Percentiles rank a stretch among this genome's conserved stretches.
Evolutionary conservation across 2,888 invertebrate species (phyloP).

Genomic region (Sminthurinus aureus): DNA sequence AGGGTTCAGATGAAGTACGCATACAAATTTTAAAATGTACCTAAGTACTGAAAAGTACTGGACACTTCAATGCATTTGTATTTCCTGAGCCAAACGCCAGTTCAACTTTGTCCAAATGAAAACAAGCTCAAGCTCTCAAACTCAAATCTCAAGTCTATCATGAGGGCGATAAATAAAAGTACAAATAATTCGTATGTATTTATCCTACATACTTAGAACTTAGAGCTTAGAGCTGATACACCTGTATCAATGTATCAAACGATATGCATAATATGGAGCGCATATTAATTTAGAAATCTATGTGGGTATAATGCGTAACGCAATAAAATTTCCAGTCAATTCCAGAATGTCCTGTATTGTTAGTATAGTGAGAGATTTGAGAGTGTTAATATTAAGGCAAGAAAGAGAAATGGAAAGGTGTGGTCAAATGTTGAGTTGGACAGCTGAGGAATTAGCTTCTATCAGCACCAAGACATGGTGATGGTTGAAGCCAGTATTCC

Average conservation of each 20-base stretch:
- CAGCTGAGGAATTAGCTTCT: slow-evolving; percentile 35
- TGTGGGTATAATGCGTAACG: background rate
- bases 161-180: slow-evolving; percentile 16
- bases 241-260: background rate
- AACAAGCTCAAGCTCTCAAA: background rate
- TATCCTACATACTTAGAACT: background rate
- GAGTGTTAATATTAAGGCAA: slow-evolving; percentile 28
- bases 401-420: slow-evolving; percentile 28
- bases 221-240: background rate
- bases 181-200: slow-evolving; percentile 23
- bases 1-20: background rate
- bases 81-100: too few relatives aligned
- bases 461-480: slow-evolving; percentile 29
- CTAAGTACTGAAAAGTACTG: background rate
- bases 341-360: background rate
- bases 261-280: background rate
- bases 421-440: slow-evolving; percentile 30
- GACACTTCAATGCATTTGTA: too few relatives aligned
- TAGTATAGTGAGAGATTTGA: too few relatives aligned
- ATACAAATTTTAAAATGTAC: background rate
- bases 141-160: background rate
- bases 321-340: slow-evolving; percentile 1
- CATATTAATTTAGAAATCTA: too few relatives aligned
- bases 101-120: too few relatives aligned
- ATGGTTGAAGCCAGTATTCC: background rate